phyloP scores from a whole-genome alignment of 2,888 invertebrate genomes.

The Odontocerum albicorne region DNA sequence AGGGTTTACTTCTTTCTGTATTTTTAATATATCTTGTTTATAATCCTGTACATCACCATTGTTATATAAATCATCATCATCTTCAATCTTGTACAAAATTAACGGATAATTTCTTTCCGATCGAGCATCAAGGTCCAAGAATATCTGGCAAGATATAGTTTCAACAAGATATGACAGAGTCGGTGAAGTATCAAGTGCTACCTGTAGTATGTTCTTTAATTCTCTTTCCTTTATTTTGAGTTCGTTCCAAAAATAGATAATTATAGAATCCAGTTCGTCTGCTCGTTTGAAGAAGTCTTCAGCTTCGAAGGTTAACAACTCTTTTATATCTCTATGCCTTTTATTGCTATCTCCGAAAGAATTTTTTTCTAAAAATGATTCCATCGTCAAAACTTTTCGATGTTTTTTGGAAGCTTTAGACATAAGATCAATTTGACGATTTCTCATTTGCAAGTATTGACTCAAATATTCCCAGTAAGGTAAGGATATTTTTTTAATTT shows the following conservation, averaged over 20 bases:
- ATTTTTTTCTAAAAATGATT: not conserved
- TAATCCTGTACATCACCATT: too few relatives aligned
- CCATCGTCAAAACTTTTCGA: not conserved
- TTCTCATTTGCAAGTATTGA: not conserved
- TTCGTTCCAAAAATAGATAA: not conserved
- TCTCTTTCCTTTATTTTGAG: not conserved
- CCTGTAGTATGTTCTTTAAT: not conserved
- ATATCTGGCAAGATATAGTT: not conserved
- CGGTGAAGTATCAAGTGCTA: not conserved
- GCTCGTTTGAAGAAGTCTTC: not conserved
- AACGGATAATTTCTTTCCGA: too few relatives aligned
- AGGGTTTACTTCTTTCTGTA: too few relatives aligned
- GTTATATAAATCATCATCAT: too few relatives aligned
- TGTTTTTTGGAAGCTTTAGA: not conserved
- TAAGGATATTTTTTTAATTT: not conserved
- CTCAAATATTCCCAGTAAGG: not conserved
- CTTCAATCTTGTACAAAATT: too few relatives aligned
- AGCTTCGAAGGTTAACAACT: too few relatives aligned
- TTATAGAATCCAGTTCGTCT: not conserved
- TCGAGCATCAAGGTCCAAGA: too few relatives aligned
- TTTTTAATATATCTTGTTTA: too few relatives aligned
- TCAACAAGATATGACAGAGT: not conserved
- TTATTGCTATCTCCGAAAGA: not conserved
- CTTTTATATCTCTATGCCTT: not conserved
- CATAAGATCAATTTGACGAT: not conserved